Percentiles rank a stretch among this genome's conserved stretches.
Conservation (phyloP, 2,113 vertebrate species). For the Sardina pilchardus region DNA sequence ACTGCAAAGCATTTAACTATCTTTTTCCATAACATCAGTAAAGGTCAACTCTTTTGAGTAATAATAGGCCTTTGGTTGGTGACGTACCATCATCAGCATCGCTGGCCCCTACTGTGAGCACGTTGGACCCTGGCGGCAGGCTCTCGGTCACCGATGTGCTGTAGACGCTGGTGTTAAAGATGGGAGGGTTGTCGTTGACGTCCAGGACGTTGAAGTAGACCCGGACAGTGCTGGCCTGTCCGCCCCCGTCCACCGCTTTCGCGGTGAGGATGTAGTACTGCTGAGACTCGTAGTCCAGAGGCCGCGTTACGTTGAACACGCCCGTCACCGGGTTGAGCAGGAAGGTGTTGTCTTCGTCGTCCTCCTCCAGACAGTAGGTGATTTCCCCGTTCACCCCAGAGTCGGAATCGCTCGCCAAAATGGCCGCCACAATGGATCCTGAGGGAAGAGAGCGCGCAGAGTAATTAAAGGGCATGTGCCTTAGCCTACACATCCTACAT, state of each 20-base stretch:
- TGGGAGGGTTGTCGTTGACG: constrained; percentile 86
- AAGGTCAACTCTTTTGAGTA: background rate
- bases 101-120: constrained; percentile 80
- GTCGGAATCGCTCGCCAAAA: constrained; percentile 90
- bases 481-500: background rate
- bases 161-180: constrained; percentile 78
- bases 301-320: constrained; percentile 89
- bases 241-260: constrained; percentile 84
- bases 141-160: constrained; percentile 87
- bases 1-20: background rate
- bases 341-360: constrained; percentile 87
- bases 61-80: background rate
- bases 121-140: constrained; percentile 74
- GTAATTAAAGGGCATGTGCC: constrained; percentile 25
- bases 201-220: constrained; percentile 96
- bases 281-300: constrained; percentile 85
- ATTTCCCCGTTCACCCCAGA: constrained; percentile 91
- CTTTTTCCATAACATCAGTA: background rate
- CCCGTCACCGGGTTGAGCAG: constrained; percentile 91
- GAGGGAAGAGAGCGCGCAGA: constrained; percentile 18
- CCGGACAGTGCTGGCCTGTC: constrained; percentile 79
- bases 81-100: constrained; percentile 88
- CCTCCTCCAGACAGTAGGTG: constrained; percentile 89
- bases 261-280: constrained; percentile 88
- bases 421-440: constrained; percentile 95